These are phyloP conservation scores for Atherix ibis DNA, from an alignment of 2,888 invertebrate genomes.

Conservation along the genomic window DNA sequence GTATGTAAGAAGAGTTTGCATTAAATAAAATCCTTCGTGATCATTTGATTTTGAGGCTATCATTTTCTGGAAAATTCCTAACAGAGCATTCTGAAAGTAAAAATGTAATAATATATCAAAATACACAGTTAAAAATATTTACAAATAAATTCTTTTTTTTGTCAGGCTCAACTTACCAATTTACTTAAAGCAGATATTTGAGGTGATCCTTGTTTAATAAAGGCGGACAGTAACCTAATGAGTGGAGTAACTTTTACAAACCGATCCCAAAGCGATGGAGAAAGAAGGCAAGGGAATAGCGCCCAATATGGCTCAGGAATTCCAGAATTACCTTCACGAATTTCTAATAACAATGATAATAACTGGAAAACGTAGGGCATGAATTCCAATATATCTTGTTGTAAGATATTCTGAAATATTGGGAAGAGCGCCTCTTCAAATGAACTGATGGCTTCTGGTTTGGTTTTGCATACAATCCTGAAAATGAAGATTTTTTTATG, in stretches of 20 bases:
- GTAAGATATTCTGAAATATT: slow-evolving; percentile 85
- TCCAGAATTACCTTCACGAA: slow-evolving; percentile 36
- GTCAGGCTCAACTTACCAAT: slow-evolving; percentile 39
- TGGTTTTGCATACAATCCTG: slow-evolving; percentile 72
- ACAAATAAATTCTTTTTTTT: not conserved
- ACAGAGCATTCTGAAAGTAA: slow-evolving; percentile 49
- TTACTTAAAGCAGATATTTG: slow-evolving; percentile 55
- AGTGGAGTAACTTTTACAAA: slow-evolving; percentile 87
- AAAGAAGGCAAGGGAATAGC: slow-evolving; percentile 75
- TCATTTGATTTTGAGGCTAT: slow-evolving; percentile 91
- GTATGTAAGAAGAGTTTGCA: slow-evolving; percentile 70
- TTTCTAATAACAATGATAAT: slow-evolving; percentile 75
- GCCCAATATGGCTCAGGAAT: slow-evolving; percentile 75
- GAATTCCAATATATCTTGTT: slow-evolving; percentile 86
- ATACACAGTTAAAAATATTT: not conserved
- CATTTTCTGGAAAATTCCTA: slow-evolving; percentile 93
- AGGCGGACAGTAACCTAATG: slow-evolving; percentile 80
- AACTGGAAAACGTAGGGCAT: slow-evolving; percentile 98
- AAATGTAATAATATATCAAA: not conserved
- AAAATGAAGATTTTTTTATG: slow-evolving; percentile 11
- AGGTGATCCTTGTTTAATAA: slow-evolving; percentile 53
- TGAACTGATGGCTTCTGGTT: slow-evolving; percentile 60
- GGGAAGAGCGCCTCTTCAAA: slow-evolving; percentile 91
- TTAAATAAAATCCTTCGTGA: slow-evolving; percentile 86
- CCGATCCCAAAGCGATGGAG: slow-evolving; percentile 85